Evolutionary conservation across 2,888 invertebrate genomes (phyloP).

Genomic region (Flexamia atlantica): DNA sequence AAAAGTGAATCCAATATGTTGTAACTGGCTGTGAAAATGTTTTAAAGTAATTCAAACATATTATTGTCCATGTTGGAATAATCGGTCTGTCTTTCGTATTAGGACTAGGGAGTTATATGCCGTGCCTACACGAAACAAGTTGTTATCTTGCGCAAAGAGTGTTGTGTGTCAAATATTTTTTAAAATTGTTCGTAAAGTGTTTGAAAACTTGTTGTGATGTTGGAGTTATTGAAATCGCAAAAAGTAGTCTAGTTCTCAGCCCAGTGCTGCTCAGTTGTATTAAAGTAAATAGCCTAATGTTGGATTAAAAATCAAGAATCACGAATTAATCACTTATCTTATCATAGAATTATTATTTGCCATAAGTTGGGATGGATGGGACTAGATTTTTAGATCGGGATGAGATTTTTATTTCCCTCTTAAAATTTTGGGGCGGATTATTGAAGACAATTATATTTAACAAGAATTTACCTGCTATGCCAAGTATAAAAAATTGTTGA

Average conservation of each 20-base stretch:
- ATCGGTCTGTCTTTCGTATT: conserved; percentile 48
- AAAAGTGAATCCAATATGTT: conserved; percentile 38
- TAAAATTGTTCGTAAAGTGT: conserved; percentile 47
- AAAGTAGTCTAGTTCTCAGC: conserved; percentile 35
- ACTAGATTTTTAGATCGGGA: too few species aligned
- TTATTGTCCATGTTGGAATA: conserved; percentile 40
- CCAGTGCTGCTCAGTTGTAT: neutral
- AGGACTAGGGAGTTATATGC: conserved; percentile 43
- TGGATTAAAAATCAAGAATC: neutral
- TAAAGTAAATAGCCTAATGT: neutral
- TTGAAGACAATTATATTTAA: too few species aligned
- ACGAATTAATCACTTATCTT: neutral
- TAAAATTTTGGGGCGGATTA: too few species aligned
- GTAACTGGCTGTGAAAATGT: conserved; percentile 53
- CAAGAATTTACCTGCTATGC: too few species aligned
- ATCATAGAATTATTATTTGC: neutral
- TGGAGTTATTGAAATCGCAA: neutral
- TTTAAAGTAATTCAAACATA: conserved; percentile 36
- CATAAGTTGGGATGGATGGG: too few species aligned
- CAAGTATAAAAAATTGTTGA: too few species aligned
- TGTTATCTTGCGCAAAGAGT: conserved; percentile 53
- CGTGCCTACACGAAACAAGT: conserved; percentile 41
- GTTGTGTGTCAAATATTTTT: conserved; percentile 50
- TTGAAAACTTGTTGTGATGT: conserved; percentile 45
- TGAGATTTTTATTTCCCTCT: too few species aligned